phyloP scores from a whole-genome alignment of 2,113 vertebrate species.

The Lophotis ruficrista region DNA sequence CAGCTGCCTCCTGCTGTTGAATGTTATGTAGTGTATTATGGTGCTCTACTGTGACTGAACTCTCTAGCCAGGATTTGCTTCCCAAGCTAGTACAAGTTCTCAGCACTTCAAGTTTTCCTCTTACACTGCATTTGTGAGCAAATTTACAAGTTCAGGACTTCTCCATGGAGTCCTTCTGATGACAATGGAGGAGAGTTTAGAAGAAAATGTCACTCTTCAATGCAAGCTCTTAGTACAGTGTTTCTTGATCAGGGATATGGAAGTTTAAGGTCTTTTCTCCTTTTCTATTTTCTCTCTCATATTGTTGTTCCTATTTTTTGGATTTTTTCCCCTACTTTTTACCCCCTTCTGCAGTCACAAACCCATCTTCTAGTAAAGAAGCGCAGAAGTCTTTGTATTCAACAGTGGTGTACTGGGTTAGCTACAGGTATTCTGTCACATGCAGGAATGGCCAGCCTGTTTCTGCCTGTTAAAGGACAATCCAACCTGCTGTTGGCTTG shows the following conservation, averaged over 20 bases:
- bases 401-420: neutral
- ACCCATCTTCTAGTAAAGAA: neutral
- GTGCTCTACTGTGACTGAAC: neutral
- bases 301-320: rapidly evolving
- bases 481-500: neutral
- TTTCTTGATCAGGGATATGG: neutral
- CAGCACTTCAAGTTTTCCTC: neutral
- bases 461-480: neutral
- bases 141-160: neutral
- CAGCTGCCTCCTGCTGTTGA: neutral
- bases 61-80: neutral
- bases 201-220: neutral
- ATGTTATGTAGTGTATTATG: neutral
- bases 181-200: neutral
- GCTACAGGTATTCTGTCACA: neutral
- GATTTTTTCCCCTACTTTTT: neutral
- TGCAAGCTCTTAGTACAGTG: neutral
- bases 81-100: neutral
- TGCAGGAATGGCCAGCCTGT: neutral
- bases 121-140: neutral
- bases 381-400: neutral
- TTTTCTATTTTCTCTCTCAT: neutral
- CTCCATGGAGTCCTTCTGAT: neutral
- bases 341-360: neutral
- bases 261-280: neutral